Evolutionary conservation across 2,888 invertebrate species (phyloP).

Genomic region (Protodeltote pygarga): DNA sequence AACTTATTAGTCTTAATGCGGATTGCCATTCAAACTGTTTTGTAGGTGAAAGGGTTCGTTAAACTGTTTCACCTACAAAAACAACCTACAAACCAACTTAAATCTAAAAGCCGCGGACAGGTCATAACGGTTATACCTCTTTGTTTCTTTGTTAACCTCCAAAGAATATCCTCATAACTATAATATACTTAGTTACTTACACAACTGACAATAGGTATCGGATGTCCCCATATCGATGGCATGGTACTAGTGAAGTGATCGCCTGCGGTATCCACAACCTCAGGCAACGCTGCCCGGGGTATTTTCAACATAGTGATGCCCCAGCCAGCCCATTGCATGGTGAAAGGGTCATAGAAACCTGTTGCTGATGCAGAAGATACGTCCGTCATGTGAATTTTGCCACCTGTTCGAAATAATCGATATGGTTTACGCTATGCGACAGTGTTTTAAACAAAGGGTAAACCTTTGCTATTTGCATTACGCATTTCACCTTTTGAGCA

Average conservation of each 20-base stretch:
- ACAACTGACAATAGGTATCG: slow-evolving; percentile 92
- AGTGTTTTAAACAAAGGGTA: too few species aligned
- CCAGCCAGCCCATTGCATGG: slow-evolving; percentile 93
- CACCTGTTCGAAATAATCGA: slow-evolving; percentile 59
- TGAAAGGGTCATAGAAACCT: slow-evolving; percentile 97
- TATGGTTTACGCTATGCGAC: slow-evolving; percentile 7
- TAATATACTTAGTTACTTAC: slow-evolving; percentile 82
- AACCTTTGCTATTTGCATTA: too few species aligned
- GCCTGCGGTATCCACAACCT: slow-evolving; percentile 92
- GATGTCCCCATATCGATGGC: slow-evolving; percentile 90
- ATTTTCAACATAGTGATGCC: slow-evolving; percentile 91
- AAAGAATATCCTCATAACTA: too few species aligned
- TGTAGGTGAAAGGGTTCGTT: too few species aligned
- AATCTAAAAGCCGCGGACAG: too few species aligned
- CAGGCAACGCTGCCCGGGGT: slow-evolving; percentile 91
- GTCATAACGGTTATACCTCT: too few species aligned
- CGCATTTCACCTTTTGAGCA: too few species aligned
- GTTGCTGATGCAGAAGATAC: slow-evolving; percentile 96
- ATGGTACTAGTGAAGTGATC: slow-evolving; percentile 90
- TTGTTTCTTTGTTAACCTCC: too few species aligned
- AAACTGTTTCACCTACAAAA: too few species aligned
- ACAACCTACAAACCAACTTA: too few species aligned
- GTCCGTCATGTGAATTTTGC: slow-evolving; percentile 92
- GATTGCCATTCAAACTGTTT: too few species aligned
- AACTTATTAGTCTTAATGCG: too few species aligned